A percentile compares a stretch with the other conserved stretches of the same genome.
Conservation (phyloP, 2,888 invertebrate genomes). For the Drosophila maculinotata region DNA sequence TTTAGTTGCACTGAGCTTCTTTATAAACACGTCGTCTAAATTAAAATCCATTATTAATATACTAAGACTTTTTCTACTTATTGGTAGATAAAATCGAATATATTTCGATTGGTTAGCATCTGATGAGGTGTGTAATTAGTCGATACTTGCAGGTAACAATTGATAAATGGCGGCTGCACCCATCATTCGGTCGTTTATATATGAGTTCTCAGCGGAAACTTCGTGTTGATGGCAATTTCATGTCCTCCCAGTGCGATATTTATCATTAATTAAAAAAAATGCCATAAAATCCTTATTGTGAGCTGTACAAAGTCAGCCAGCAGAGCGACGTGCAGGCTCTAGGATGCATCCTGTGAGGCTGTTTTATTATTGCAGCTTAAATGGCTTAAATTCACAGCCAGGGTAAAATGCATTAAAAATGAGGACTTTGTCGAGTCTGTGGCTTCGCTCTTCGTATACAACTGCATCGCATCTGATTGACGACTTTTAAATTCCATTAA, state of each 20-base stretch:
- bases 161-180: slow-evolving; percentile 6
- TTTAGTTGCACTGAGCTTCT: not conserved
- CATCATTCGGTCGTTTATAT: slow-evolving; percentile 7
- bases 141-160: slow-evolving; percentile 29
- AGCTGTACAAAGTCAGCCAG: slow-evolving; percentile 36
- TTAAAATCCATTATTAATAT: too few relatives aligned
- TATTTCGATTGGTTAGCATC: not conserved
- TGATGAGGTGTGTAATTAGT: slow-evolving; percentile 19
- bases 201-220: slow-evolving; percentile 12
- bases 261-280: slow-evolving; percentile 73
- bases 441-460: slow-evolving; percentile 4
- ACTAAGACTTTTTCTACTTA: too few relatives aligned
- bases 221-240: slow-evolving; percentile 21
- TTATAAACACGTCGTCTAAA: not conserved
- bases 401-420: slow-evolving; percentile 48
- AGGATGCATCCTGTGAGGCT: slow-evolving; percentile 27
- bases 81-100: not conserved
- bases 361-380: slow-evolving; percentile 67
- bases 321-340: slow-evolving; percentile 24
- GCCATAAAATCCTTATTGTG: slow-evolving; percentile 44
- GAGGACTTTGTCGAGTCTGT: slow-evolving; percentile 26
- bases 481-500: slow-evolving; percentile 67
- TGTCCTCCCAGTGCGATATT: slow-evolving; percentile 50
- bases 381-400: slow-evolving; percentile 33
- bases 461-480: slow-evolving; percentile 36